Evolutionary conservation across 1,140 invertebrate genomes (phyloP), one percentile per base, ranked within the genome.

Genomic region (Drosophila ficusphila): DNA sequence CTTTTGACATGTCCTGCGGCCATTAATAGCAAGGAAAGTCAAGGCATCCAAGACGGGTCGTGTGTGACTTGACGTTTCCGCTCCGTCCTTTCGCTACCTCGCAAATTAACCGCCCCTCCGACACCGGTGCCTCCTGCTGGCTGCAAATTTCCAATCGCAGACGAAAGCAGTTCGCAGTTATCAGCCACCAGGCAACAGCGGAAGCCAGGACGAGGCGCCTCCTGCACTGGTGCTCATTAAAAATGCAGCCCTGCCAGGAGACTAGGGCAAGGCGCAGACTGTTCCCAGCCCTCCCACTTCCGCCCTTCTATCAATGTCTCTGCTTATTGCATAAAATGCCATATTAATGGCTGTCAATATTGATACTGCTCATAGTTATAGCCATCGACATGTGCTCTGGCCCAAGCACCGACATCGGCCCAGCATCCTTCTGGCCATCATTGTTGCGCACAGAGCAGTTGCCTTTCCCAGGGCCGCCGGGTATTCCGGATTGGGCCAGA

Each of bases 1-100:
- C 61, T 51, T 82, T 82, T 82, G 68, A 82, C 73, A 82, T 82
- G 78, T 56, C 73, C 68, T 82, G 61, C 73, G 73, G 69, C 78
- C 62, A 76, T 73, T 82, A 81, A 81, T 65, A 52, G 44, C 34
- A 71, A 47, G 67, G 31, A 52, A 57, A 11, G 29, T 23, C 38
- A n/a, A 23, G 25, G 29, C 23, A 41, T 65, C 25, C 33, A 21
- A 71, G 72, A 47, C 33, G 48, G 47, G 61, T 51, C 61, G 56
- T 54, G 56, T 62, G 56, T 76, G 61, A 72, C 56, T 25, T 68
- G 68, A 31, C 18, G 62, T 36, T 83, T 82, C 79, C 79, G 79
- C 44, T 77, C 49, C 48, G 54, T 51, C 67, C 67, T 75, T 61
- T 71, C 67, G 67, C 41, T 60, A 76, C 61, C 38, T 60, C 57